A percentile compares a stretch with the other conserved stretches of the same genome.
These are phyloP conservation scores for Gila orcuttii DNA, from an alignment of 2,113 vertebrate species.

Conservation along the genomic window DNA sequence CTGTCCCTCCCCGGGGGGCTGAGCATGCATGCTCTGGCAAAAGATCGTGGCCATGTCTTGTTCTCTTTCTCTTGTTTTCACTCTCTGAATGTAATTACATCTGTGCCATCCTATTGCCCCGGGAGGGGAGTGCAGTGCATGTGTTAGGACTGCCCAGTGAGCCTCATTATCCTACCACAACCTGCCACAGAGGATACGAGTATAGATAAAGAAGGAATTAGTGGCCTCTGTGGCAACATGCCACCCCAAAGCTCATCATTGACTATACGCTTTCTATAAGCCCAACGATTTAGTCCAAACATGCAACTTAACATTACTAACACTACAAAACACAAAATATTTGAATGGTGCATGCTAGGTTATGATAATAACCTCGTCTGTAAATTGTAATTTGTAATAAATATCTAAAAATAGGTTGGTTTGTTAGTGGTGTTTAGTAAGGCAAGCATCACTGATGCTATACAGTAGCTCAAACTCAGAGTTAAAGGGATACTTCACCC, in stretches of 20 bases:
- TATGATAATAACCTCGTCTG: too few relatives aligned
- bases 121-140: slow-evolving; percentile 46
- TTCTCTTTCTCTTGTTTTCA: slow-evolving; percentile 25
- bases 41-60: slow-evolving; percentile 26
- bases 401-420: too few relatives aligned
- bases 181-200: slow-evolving; percentile 75
- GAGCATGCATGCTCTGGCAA: slow-evolving; percentile 27
- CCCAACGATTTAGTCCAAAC: background rate
- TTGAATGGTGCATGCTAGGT: too few relatives aligned
- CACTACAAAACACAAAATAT: background rate
- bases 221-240: slow-evolving; percentile 23
- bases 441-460: background rate
- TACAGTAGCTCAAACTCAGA: too few relatives aligned
- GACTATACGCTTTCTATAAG: background rate
- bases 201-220: slow-evolving; percentile 67
- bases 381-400: too few relatives aligned
- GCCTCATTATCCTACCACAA: slow-evolving; percentile 77
- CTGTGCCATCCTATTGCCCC: slow-evolving; percentile 58
- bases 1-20: background rate
- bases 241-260: background rate
- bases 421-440: background rate
- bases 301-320: background rate
- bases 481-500: too few relatives aligned
- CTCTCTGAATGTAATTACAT: slow-evolving; percentile 72
- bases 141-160: slow-evolving; percentile 69